Percentiles rank a stretch among this genome's conserved stretches.
These are phyloP conservation scores for Cottus gobio DNA, from an alignment of 2,113 vertebrate species.

Conservation along the genomic window DNA sequence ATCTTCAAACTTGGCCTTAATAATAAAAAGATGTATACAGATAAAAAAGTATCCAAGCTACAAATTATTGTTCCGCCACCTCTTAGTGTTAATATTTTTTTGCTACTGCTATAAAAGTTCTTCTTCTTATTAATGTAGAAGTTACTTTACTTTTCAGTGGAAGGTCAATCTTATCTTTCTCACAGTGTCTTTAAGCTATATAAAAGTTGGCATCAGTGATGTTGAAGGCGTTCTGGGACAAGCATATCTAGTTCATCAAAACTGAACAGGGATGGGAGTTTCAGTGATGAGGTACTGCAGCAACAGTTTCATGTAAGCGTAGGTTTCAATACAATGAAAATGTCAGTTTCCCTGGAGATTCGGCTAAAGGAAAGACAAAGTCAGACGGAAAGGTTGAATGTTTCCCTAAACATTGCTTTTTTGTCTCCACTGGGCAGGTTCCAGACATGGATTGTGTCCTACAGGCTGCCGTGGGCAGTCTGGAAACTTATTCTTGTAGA, in stretches of 20 bases:
- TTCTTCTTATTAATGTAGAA: neutral
- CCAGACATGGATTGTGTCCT: conserved; percentile 24
- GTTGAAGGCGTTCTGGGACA: neutral
- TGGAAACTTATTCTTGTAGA: neutral
- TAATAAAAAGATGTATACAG: neutral
- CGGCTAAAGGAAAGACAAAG: neutral
- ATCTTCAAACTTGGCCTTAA: too few species aligned
- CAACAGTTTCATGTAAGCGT: conserved; percentile 4
- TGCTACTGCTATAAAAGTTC: neutral
- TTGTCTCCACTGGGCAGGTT: neutral
- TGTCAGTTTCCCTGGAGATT: conserved; percentile 18
- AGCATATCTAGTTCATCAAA: neutral
- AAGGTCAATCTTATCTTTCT: neutral
- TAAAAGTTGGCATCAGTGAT: neutral
- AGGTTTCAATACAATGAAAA: conserved; percentile 12
- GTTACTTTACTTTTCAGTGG: neutral
- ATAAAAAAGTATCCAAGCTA: neutral
- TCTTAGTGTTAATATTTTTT: neutral
- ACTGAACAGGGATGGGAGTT: neutral
- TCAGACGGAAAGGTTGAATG: conserved; percentile 1
- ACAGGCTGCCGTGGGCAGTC: conserved; percentile 7
- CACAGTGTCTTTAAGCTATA: neutral
- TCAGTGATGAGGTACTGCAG: conserved; percentile 10
- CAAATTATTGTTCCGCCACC: neutral
- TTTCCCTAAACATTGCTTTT: neutral